Conservation (phyloP, 2,113 vertebrate genomes). For the Arizona elegans region DNA sequence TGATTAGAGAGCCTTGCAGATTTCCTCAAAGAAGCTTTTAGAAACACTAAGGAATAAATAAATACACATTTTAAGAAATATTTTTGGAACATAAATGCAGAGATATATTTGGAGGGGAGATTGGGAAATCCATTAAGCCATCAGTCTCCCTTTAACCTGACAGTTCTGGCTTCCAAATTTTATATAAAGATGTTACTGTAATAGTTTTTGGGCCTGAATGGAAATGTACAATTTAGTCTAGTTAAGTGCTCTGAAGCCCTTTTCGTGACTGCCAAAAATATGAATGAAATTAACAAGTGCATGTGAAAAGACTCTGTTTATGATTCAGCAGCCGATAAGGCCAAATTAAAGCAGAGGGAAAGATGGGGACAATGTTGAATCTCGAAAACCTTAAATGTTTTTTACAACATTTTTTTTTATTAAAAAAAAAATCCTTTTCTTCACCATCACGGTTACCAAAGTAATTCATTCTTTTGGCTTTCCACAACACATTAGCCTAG, state of each 20-base stretch:
- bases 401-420: background rate
- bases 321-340: constrained; percentile 47
- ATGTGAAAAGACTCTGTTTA: constrained; percentile 47
- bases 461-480: background rate
- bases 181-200: constrained; percentile 13
- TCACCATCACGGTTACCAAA: background rate
- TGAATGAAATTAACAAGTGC: constrained; percentile 47
- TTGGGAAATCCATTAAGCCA: background rate
- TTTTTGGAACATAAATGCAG: background rate
- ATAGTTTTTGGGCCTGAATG: constrained; percentile 22
- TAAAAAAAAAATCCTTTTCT: background rate
- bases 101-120: background rate
- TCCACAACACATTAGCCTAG: background rate
- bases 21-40: background rate
- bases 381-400: background rate
- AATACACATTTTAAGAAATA: background rate
- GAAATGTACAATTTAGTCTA: constrained; percentile 35
- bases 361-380: background rate
- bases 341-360: background rate
- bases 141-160: background rate
- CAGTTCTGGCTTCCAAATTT: constrained; percentile 20
- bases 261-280: constrained; percentile 14
- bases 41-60: background rate
- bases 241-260: constrained; percentile 27
- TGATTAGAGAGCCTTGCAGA: background rate